Conservation (phyloP, 2,888 invertebrate genomes). For the Cephus spinipes region DNA sequence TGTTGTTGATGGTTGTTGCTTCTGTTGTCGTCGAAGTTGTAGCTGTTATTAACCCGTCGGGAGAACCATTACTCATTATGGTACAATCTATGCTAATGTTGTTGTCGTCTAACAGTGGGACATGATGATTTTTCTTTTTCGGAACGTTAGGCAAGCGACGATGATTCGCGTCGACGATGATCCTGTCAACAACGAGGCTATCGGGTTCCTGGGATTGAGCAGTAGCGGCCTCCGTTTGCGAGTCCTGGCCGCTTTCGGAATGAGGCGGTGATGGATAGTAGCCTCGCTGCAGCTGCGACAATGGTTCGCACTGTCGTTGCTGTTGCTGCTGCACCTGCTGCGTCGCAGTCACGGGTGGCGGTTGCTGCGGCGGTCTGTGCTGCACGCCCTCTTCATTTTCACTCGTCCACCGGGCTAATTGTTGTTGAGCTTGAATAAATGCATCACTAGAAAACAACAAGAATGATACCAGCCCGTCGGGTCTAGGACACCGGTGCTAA, state of each 20-base stretch:
- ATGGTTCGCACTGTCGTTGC: slow-evolving; percentile 15
- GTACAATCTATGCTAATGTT: slow-evolving; percentile 64
- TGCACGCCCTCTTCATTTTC: slow-evolving; percentile 82
- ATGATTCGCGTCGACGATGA: slow-evolving; percentile 56
- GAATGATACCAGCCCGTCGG: slow-evolving; percentile 59
- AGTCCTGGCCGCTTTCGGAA: slow-evolving; percentile 53
- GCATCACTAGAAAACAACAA: slow-evolving; percentile 96
- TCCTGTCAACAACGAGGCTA: slow-evolving; percentile 54
- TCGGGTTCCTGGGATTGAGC: slow-evolving; percentile 59
- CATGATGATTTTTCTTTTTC: slow-evolving; percentile 38
- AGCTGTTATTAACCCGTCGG: slow-evolving; percentile 48
- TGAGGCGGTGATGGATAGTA: slow-evolving; percentile 58
- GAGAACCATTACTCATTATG: slow-evolving; percentile 57
- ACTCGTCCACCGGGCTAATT: slow-evolving; percentile 95
- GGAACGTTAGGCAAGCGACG: slow-evolving; percentile 56
- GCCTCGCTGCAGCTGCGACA: slow-evolving; percentile 48
- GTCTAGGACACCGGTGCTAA: slow-evolving; percentile 21
- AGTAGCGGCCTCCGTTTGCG: slow-evolving; percentile 54
- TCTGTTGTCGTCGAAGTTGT: too few species aligned
- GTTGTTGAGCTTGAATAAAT: slow-evolving; percentile 97
- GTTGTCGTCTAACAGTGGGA: slow-evolving; percentile 60
- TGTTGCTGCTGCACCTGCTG: slow-evolving; percentile 38
- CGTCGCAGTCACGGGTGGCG: slow-evolving; percentile 64
- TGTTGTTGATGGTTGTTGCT: too few species aligned
- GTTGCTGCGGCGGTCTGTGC: slow-evolving; percentile 65